These are phyloP conservation scores for Poeciliopsis turneri DNA, from an alignment of 2,797 vertebrate genomes.

Conservation along the genomic window DNA sequence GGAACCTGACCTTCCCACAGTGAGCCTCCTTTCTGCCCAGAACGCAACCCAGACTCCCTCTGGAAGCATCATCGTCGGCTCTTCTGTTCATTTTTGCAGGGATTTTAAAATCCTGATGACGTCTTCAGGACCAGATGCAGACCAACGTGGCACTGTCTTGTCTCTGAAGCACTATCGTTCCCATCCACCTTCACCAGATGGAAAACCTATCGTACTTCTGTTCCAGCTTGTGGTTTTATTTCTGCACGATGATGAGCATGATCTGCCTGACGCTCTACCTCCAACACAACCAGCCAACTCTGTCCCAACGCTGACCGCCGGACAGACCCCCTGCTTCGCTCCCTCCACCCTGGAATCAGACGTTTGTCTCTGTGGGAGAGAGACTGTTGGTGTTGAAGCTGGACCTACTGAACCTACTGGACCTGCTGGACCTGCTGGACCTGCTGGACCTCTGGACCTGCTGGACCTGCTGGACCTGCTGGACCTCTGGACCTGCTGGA, in stretches of 20 bases:
- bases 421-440: conserved; percentile 14
- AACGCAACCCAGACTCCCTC: neutral
- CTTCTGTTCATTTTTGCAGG: conserved; percentile 56
- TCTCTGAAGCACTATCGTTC: conserved; percentile 30
- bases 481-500: conserved; percentile 15
- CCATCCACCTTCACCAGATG: conserved; percentile 43
- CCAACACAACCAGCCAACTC: conserved; percentile 11
- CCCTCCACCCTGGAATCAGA: conserved; percentile 26
- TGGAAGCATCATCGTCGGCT: no score
- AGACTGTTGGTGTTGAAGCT: conserved; percentile 16
- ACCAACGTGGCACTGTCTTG: conserved; percentile 1
- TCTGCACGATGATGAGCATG: conserved; percentile 71
- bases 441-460: conserved; percentile 12
- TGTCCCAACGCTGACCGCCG: neutral
- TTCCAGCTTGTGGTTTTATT: conserved; percentile 52
- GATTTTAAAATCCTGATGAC: conserved; percentile 78
- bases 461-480: conserved; percentile 11
- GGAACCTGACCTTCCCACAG: neutral
- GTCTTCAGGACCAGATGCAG: conserved; percentile 15
- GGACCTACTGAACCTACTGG: conserved; percentile 12
- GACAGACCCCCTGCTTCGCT: conserved; percentile 10
- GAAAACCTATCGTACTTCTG: conserved; percentile 18
- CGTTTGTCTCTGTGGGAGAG: conserved; percentile 18
- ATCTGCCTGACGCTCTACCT: conserved; percentile 59
- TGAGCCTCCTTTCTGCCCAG: neutral